Base-by-base conservation (phyloP, 2,113 vertebrate species). In the Barnardius zonarius region DNA sequence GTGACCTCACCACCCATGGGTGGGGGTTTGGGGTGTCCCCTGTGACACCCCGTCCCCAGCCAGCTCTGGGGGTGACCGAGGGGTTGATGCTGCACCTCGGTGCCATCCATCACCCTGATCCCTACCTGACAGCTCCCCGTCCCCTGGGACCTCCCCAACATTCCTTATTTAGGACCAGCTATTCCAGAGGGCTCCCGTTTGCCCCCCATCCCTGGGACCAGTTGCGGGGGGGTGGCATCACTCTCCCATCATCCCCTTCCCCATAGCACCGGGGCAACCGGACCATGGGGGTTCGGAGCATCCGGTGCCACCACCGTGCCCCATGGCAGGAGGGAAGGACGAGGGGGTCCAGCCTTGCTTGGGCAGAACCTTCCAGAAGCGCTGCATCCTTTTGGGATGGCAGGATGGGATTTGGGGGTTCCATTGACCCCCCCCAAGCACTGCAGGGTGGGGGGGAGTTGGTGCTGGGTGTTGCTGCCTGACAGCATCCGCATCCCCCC, bases 301-400 rank as follows among this genome's bases (percentile, higher is more conserved):
- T 23, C 39, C 1, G 9, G 12, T 67, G 59, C 9, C 24, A 10
- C 17, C 1, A 1, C 8, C 2, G 9, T 28, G 51, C 39, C 44
- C 37, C 44, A 11, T 0, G 1, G 55, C 62, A 28, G 22, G 67
- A 75, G 54, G 22, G 27, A 28, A 49, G 17, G 49, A 24, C 1
- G 14, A 24, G 10, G 33, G 52, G 22, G 17, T 61, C 70, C 6
- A 11, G 15, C 49, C 30, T 18, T 79, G 39, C 28, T 41, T 41
- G 39, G 62, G 55, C 23, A 83, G 92, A 95, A 92, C 25, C 89
- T 94, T 95, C 94, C 41, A 57, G 92, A 94, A 95, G 37, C 0
- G 4, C 28, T 74, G 70, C 61, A 54, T 54, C 4, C 1, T 82
- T 93, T 79, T 14, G 51, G 55, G 82, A 48, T 13, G 73, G 33